phyloP scores from a whole-genome alignment of 2,113 vertebrate species.

The Pterocles orientalis region DNA sequence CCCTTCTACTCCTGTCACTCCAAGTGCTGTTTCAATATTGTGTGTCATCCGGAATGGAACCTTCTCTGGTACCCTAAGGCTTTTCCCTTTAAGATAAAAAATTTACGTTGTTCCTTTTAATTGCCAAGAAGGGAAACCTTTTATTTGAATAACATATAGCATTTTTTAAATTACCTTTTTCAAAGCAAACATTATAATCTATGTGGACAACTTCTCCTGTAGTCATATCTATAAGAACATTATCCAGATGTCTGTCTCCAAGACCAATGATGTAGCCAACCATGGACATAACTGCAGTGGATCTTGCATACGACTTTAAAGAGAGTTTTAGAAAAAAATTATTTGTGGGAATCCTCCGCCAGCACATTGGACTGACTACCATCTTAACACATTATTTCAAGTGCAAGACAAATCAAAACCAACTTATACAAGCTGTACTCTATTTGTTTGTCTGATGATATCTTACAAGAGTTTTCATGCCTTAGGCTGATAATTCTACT shows the following conservation, averaged over 20 bases:
- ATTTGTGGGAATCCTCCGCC: slow-evolving; percentile 60
- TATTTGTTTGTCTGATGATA: background rate
- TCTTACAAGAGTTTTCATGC: background rate
- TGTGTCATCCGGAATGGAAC: slow-evolving; percentile 99
- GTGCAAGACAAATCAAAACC: slow-evolving; percentile 14
- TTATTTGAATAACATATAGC: slow-evolving; percentile 50
- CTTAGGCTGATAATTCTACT: background rate
- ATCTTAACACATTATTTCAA: slow-evolving; percentile 36
- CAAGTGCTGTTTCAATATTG: slow-evolving; percentile 95
- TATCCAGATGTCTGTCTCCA: slow-evolving; percentile 97
- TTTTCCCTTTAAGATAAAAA: slow-evolving; percentile 86
- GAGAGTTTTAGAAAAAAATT: slow-evolving; percentile 67
- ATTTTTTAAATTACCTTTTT: slow-evolving; percentile 87
- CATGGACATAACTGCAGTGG: slow-evolving; percentile 99
- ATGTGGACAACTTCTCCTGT: slow-evolving; percentile 99
- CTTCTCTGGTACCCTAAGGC: slow-evolving; percentile 95
- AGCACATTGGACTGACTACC: slow-evolving; percentile 48
- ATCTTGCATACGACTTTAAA: slow-evolving; percentile 92
- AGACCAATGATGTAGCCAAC: slow-evolving; percentile 99
- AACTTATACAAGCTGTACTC: slow-evolving; percentile 18
- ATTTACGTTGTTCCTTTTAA: slow-evolving; percentile 44
- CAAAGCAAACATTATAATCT: slow-evolving; percentile 99
- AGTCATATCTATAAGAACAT: slow-evolving; percentile 99
- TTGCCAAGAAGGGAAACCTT: slow-evolving; percentile 3
- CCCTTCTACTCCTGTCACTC: slow-evolving; percentile 96